Percentiles rank a stretch among this genome's conserved stretches.
Evolutionary conservation across 1,140 invertebrate genomes (phyloP).

Genomic region (Drosophila tropicalis): DNA sequence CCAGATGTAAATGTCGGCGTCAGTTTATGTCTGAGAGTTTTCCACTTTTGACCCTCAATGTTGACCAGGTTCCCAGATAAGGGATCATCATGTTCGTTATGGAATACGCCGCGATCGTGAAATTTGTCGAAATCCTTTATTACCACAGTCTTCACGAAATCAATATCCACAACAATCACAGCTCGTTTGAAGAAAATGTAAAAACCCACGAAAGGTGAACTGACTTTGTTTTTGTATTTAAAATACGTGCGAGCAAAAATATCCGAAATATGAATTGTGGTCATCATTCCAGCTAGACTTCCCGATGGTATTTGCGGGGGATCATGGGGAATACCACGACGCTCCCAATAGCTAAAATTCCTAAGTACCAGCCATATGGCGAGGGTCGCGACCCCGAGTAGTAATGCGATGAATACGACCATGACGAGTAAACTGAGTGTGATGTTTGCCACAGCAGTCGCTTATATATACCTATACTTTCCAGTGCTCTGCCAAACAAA

Average conservation of each 20-base stretch:
- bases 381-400: conserved; percentile 18
- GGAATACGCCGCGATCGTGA: conserved; percentile 83
- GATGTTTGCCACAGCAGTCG: too few species aligned
- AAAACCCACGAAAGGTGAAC: conserved; percentile 57
- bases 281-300: conserved; percentile 51
- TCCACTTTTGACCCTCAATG: conserved; percentile 84
- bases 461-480: too few species aligned
- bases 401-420: conserved; percentile 27
- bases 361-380: conserved; percentile 36
- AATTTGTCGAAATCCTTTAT: conserved; percentile 86
- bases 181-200: conserved; percentile 38
- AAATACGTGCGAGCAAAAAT: conserved; percentile 29
- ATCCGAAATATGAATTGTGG: conserved; percentile 25
- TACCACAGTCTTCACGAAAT: conserved; percentile 84
- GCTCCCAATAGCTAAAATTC: conserved; percentile 72
- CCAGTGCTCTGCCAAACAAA: too few species aligned
- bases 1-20: conserved; percentile 85
- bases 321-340: conserved; percentile 80
- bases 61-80: conserved; percentile 83
- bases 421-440: conserved; percentile 24
- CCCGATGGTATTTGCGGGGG: conserved; percentile 65
- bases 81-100: conserved; percentile 84
- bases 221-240: conserved; percentile 58
- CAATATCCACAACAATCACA: conserved; percentile 38
- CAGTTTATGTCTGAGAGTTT: conserved; percentile 84